Evolutionary conservation across 2,113 vertebrate species (phyloP), one percentile per base, ranked within the genome.

Genomic region (Diphyllodes magnificus): DNA sequence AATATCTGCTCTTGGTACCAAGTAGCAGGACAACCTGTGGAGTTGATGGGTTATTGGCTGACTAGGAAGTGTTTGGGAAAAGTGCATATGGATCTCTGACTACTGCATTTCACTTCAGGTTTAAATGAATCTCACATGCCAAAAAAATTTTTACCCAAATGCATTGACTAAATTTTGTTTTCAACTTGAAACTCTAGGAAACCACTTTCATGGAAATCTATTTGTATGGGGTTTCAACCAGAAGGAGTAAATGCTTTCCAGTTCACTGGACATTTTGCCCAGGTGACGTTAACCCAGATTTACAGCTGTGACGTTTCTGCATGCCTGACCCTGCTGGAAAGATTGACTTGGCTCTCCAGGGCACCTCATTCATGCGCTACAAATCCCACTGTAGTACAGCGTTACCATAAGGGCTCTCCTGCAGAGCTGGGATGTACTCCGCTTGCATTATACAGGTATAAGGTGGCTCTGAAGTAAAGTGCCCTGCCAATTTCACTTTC

Each of bases 231-330:
- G 37, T 78, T 96, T 87, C 64, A 83, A 88, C 56, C 61, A 89
- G 79, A 88, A 97, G 78, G 77, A 86, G 73, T 69, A 81, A 84
- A 95, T 95, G 75, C 69, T 85, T 97, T 92, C 81, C 89, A 91
- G 61, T 86, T 88, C 69, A 71, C 15, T 73, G 77, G 63, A 94
- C 60, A 59, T 82, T 95, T 95, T 84, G 82, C 68, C 53, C 60
- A 81, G 84, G 75, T 91, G 86, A 94, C 85, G 60, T 50, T 90
- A 88, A 75, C 80, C 15, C 42, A 92, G 33, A 93, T 92, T 89
- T 82, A 59, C 72, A 85, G 66, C 94, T 82, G 63, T 93, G 95
- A 90, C 59, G 82, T 94, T 90, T 93, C 76, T 92, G n/a, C 24
- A 35, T 8, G 2, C 59, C 81, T 54, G 31, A 18, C 56, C 21